Percentiles rank a stretch among this genome's conserved stretches.
Evolutionary conservation across 2,888 invertebrate genomes (phyloP).

Genomic region (Microplitis deprimator): DNA sequence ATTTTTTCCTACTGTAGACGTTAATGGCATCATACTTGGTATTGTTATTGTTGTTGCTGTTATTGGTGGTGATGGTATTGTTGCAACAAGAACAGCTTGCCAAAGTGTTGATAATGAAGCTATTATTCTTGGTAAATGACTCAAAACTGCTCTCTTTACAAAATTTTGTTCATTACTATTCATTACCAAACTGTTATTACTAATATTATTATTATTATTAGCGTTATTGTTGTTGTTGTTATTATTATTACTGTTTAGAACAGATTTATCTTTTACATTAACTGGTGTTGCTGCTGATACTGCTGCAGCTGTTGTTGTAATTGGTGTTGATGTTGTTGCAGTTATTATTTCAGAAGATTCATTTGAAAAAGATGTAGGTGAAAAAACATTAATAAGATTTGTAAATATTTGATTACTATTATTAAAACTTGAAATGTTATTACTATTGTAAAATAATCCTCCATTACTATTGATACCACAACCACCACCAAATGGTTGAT

Average conservation of each 20-base stretch:
- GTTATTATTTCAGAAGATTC: conserved; percentile 67
- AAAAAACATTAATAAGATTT: conserved; percentile 86
- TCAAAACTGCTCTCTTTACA: conserved; percentile 83
- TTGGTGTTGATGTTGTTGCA: conserved; percentile 36
- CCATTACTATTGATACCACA: not conserved
- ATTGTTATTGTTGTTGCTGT: not conserved
- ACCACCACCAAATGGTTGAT: conserved; percentile 72
- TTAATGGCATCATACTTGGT: not conserved
- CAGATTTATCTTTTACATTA: too few species aligned
- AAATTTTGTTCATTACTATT: conserved; percentile 70
- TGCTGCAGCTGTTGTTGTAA: not conserved
- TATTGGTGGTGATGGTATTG: conserved; percentile 47
- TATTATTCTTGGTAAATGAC: conserved; percentile 85
- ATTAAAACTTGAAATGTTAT: not conserved
- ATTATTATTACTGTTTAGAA: not conserved
- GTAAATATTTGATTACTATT: conserved; percentile 78
- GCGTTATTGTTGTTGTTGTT: not conserved
- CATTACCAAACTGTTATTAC: conserved; percentile 19
- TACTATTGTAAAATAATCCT: not conserved
- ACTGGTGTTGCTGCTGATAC: not conserved
- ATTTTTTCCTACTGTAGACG: not conserved
- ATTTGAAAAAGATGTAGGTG: conserved; percentile 75
- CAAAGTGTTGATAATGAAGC: conserved; percentile 85
- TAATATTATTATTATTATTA: not conserved
- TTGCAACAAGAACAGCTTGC: conserved; percentile 77